These are phyloP conservation scores for Acronicta leporina DNA, from an alignment of 2,888 invertebrate genomes.

Conservation along the genomic window DNA sequence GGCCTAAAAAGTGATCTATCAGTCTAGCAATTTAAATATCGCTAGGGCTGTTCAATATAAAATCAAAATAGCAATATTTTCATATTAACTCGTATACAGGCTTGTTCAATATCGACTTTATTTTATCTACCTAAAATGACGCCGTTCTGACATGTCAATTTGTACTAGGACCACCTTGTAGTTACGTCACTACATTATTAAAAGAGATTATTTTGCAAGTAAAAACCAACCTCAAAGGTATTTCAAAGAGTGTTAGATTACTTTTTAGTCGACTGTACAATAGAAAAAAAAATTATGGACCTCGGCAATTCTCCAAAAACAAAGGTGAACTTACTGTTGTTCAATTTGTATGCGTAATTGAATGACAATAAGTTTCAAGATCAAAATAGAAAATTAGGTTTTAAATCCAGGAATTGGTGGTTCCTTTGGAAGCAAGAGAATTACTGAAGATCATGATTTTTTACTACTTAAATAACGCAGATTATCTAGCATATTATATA, in stretches of 20 bases:
- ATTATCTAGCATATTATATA: slow-evolving; percentile 67
- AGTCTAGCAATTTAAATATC: too few relatives aligned
- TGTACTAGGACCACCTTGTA: too few relatives aligned
- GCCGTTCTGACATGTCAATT: too few relatives aligned
- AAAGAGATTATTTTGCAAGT: too few relatives aligned
- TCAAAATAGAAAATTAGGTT: background rate
- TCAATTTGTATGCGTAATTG: background rate
- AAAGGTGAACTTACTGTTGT: background rate
- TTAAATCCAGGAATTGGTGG: too few relatives aligned
- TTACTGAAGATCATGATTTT: background rate
- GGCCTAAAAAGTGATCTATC: background rate
- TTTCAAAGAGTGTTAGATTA: background rate
- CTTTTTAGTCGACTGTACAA: background rate
- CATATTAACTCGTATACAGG: too few relatives aligned
- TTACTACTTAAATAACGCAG: slow-evolving; percentile 50
- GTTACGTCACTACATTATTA: too few relatives aligned
- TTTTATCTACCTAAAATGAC: too few relatives aligned
- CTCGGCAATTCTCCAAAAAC: background rate
- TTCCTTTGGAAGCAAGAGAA: background rate
- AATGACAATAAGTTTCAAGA: background rate
- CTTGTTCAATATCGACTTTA: too few relatives aligned
- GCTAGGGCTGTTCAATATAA: background rate
- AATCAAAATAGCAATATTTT: background rate
- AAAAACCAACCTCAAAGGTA: background rate
- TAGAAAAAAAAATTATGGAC: background rate